A percentile compares a stretch with the other conserved stretches of the same genome.
Evolutionary conservation across 2,113 vertebrate species (phyloP).

Genomic region (Amia ocellicauda): DNA sequence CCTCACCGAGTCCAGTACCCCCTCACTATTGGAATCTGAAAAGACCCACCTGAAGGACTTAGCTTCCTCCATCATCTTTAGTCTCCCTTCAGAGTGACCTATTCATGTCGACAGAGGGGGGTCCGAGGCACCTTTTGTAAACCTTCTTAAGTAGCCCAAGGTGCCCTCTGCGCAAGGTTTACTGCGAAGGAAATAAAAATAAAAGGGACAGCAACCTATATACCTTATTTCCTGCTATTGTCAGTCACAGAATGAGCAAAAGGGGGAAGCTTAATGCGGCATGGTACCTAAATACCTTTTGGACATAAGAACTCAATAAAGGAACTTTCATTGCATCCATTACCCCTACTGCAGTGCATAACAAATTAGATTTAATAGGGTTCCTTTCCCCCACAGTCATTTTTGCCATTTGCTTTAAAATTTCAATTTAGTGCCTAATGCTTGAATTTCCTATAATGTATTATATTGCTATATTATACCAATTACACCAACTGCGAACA

Average conservation of each 20-base stretch:
- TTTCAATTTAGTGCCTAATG: constrained; percentile 92
- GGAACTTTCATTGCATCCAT: constrained; percentile 80
- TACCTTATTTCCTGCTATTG: constrained; percentile 73
- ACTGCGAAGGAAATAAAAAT: constrained; percentile 72
- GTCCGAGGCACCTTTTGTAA: constrained; percentile 62
- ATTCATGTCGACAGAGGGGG: constrained; percentile 62
- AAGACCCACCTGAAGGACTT: constrained; percentile 81
- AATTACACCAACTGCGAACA: constrained; percentile 78
- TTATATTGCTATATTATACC: constrained; percentile 83
- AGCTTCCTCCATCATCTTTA: constrained; percentile 63
- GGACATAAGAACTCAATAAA: constrained; percentile 84
- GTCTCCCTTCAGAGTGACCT: constrained; percentile 61
- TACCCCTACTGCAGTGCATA: constrained; percentile 90
- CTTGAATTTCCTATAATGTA: constrained; percentile 78
- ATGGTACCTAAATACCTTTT: constrained; percentile 86
- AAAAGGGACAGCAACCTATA: constrained; percentile 68
- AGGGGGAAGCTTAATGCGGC: constrained; percentile 73
- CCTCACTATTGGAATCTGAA: constrained; percentile 77
- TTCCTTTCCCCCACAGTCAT: constrained; percentile 83
- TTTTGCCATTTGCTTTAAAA: constrained; percentile 87
- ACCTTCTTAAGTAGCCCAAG: constrained; percentile 67
- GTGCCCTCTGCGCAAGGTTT: constrained; percentile 71
- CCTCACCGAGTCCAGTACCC: constrained; percentile 73
- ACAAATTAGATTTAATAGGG: constrained; percentile 98
- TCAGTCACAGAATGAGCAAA: constrained; percentile 64